These are phyloP conservation scores for Rousettus leschenaultii DNA, from an alignment of 2,113 vertebrate species.

Conservation along the genomic window DNA sequence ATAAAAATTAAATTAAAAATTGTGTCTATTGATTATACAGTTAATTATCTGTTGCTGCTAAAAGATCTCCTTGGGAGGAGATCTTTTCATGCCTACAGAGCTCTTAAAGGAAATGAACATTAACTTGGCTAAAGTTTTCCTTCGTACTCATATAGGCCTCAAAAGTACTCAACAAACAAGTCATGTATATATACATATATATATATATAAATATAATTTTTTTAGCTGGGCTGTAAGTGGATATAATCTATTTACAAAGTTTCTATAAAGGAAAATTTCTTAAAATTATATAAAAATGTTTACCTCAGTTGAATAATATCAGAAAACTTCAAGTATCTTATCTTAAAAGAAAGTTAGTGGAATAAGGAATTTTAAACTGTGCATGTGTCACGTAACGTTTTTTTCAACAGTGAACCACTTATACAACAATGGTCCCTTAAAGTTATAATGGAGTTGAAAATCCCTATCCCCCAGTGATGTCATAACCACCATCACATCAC, in stretches of 20 bases:
- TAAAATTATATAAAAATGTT: neutral
- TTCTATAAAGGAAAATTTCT: neutral
- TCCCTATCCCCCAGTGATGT: too few relatives aligned
- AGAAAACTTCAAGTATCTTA: neutral
- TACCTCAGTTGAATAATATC: neutral
- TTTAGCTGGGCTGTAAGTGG: neutral
- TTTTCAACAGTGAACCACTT: too few relatives aligned
- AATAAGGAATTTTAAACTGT: neutral
- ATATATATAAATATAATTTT: too few relatives aligned
- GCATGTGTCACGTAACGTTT: neutral
- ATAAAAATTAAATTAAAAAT: too few relatives aligned
- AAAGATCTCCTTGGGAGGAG: neutral
- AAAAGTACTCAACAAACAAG: neutral
- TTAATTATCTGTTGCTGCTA: too few relatives aligned
- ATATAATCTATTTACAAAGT: neutral
- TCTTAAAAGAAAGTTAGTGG: neutral
- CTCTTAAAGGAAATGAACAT: neutral
- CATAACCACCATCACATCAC: too few relatives aligned
- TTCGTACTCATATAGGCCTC: neutral
- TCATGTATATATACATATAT: too few relatives aligned
- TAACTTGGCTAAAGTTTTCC: neutral
- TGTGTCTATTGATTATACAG: too few relatives aligned
- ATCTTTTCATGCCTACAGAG: neutral
- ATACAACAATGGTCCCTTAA: too few relatives aligned
- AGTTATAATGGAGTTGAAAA: too few relatives aligned